phyloP scores from a whole-genome alignment of 2,113 vertebrate species.

The Raja brachyura region DNA sequence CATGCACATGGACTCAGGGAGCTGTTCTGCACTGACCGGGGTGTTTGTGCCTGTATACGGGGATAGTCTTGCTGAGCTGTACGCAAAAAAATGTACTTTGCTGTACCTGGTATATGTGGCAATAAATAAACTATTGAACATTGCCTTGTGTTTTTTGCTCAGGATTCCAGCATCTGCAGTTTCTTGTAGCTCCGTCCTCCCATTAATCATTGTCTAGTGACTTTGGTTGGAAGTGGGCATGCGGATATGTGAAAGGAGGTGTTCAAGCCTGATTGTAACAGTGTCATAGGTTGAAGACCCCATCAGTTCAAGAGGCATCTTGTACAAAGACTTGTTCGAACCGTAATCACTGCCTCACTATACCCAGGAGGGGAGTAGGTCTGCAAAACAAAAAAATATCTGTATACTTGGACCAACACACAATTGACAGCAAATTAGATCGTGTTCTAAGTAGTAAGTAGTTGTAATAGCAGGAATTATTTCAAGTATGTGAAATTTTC shows the following conservation, averaged over 20 bases:
- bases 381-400: not conserved
- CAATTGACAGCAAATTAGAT: not conserved
- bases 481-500: conserved; percentile 2
- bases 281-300: not conserved
- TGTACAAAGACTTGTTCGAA: no score
- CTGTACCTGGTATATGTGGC: no score
- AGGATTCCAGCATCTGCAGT: no score
- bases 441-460: not conserved
- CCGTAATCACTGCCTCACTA: not conserved
- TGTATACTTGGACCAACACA: not conserved
- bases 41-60: no score
- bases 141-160: no score
- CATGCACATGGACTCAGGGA: no score
- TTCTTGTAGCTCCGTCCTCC: no score
- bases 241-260: not conserved
- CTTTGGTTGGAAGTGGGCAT: not conserved
- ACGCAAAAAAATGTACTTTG: no score
- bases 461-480: conserved; percentile 5
- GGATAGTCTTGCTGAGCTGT: no score
- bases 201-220: not conserved
- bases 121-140: no score
- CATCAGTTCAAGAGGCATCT: not conserved
- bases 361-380: not conserved
- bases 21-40: no score
- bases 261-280: not conserved